These are phyloP conservation scores for Gambusia affinis DNA, from an alignment of 2,113 vertebrate genomes.

Conservation along the genomic window DNA sequence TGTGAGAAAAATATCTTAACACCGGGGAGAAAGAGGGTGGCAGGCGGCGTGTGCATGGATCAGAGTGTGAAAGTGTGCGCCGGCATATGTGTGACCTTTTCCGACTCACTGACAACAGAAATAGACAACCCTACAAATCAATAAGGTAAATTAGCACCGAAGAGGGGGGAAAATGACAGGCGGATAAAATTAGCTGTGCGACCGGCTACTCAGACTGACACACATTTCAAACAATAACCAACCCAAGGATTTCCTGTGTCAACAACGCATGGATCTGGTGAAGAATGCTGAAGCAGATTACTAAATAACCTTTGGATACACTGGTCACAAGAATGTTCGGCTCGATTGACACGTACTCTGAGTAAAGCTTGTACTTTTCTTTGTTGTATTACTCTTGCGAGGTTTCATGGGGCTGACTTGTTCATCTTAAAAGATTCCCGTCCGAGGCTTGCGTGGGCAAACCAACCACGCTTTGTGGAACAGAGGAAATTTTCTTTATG, in stretches of 20 bases:
- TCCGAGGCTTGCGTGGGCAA: constrained; percentile 74
- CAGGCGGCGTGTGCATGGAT: constrained; percentile 7
- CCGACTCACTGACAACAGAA: constrained; percentile 74
- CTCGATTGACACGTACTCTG: background rate
- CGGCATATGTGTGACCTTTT: constrained; percentile 73
- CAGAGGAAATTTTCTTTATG: constrained; percentile 79
- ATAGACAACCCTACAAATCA: constrained; percentile 74
- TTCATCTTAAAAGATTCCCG: constrained; percentile 70
- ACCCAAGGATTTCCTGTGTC: constrained; percentile 36
- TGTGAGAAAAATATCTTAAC: constrained; percentile 79
- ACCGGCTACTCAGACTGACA: constrained; percentile 28
- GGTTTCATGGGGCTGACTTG: constrained; percentile 42
- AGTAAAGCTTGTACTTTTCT: constrained; percentile 13
- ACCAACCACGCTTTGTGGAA: constrained; percentile 80
- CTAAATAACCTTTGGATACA: constrained; percentile 9
- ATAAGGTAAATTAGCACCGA: constrained; percentile 78
- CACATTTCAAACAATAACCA: constrained; percentile 57
- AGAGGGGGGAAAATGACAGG: constrained; percentile 73
- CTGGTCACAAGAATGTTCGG: background rate
- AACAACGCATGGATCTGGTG: constrained; percentile 18
- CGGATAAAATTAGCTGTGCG: constrained; percentile 71
- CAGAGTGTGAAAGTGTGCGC: background rate
- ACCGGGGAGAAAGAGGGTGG: constrained; percentile 47
- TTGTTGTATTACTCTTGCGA: constrained; percentile 32
- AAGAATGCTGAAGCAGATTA: constrained; percentile 13